phyloP scores from a whole-genome alignment of 2,113 vertebrate genomes.

The Egretta garzetta region DNA sequence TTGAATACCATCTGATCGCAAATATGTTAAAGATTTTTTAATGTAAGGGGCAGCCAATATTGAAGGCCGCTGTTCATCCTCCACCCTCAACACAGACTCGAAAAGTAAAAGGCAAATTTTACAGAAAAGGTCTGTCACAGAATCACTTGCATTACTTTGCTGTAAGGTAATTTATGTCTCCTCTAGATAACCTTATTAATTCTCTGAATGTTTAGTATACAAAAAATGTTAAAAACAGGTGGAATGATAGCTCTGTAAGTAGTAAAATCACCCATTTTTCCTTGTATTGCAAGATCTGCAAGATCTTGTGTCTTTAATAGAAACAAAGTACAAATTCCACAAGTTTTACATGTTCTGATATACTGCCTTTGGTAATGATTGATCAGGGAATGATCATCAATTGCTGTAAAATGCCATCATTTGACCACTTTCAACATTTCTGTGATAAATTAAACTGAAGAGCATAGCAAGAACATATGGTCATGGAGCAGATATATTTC shows the following conservation, averaged over 20 bases:
- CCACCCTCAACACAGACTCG: neutral
- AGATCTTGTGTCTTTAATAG: neutral
- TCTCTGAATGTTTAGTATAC: neutral
- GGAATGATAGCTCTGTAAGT: neutral
- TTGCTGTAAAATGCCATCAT: neutral
- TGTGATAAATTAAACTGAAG: neutral
- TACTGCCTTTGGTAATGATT: neutral
- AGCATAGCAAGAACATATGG: neutral
- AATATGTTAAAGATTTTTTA: neutral
- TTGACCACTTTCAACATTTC: neutral
- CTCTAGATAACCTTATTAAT: neutral
- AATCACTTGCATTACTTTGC: neutral
- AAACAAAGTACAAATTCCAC: neutral
- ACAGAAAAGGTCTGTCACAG: neutral
- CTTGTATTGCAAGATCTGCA: neutral
- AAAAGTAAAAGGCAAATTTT: neutral
- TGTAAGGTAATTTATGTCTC: neutral
- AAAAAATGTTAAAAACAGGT: neutral
- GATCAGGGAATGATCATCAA: neutral
- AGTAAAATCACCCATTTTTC: neutral
- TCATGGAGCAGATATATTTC: neutral
- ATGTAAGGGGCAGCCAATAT: neutral
- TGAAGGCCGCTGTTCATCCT: neutral
- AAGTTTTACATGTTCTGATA: neutral
- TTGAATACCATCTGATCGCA: neutral